These are phyloP conservation scores for Acanthis flammea DNA, from an alignment of 2,797 vertebrate species.

Conservation along the genomic window DNA sequence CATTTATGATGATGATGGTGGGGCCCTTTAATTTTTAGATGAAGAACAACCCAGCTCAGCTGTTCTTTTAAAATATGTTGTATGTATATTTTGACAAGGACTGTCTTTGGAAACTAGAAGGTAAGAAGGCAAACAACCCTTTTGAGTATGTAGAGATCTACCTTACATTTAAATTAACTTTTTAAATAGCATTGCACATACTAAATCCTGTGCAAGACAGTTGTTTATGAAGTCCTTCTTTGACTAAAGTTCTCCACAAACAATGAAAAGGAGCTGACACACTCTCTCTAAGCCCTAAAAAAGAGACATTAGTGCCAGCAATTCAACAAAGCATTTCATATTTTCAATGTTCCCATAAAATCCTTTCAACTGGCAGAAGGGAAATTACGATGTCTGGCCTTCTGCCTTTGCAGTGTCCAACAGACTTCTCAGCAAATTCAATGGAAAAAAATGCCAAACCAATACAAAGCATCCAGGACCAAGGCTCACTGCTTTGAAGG, in stretches of 20 bases:
- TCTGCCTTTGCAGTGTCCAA: not conserved
- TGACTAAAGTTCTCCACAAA: not conserved
- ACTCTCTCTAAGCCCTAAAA: not conserved
- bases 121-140: not conserved
- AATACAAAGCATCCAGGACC: not conserved
- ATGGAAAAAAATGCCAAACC: accelerated
- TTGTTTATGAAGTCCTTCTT: not conserved
- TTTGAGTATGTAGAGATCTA: not conserved
- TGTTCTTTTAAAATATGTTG: not conserved
- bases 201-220: not conserved
- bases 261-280: not conserved
- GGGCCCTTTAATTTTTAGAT: not conserved
- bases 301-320: not conserved
- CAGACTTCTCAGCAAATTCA: not conserved
- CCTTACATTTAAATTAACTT: not conserved
- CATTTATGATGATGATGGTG: not conserved
- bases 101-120: not conserved
- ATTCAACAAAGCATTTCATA: conserved; percentile 2
- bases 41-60: not conserved
- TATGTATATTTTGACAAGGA: not conserved
- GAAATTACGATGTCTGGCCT: not conserved
- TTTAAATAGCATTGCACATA: not conserved
- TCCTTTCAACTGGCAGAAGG: not conserved
- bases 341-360: not conserved
- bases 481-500: not conserved